Percentiles rank a stretch among this genome's conserved stretches.
These are phyloP conservation scores for Ispidina lecontei DNA, from an alignment of 2,797 vertebrate species.

Conservation along the genomic window DNA sequence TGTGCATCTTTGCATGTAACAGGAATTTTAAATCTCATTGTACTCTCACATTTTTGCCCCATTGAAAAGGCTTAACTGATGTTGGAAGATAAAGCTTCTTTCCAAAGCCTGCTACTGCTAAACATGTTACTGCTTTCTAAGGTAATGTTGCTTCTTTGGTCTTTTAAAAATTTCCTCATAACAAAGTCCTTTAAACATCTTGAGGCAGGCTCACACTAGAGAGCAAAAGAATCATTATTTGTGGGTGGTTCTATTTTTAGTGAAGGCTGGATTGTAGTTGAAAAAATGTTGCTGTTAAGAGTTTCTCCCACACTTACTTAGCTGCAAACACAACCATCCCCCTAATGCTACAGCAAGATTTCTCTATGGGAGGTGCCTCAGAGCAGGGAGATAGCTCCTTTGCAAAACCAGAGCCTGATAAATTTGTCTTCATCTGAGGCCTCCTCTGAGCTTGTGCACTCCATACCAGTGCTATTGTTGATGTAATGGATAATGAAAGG, in stretches of 20 bases:
- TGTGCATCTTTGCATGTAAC: conserved; percentile 60
- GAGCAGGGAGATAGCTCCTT: neutral
- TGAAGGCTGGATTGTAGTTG: neutral
- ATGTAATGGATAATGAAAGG: neutral
- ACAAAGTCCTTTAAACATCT: conserved; percentile 57
- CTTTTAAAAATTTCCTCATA: conserved; percentile 46
- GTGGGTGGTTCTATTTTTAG: conserved; percentile 50
- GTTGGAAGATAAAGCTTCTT: conserved; percentile 38
- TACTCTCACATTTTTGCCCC: conserved; percentile 19
- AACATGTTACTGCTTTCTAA: conserved; percentile 43
- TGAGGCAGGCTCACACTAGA: conserved; percentile 25
- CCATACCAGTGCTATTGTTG: neutral
- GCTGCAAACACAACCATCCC: neutral
- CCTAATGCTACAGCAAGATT: neutral
- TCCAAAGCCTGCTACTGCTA: conserved; percentile 2
- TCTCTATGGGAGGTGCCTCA: neutral
- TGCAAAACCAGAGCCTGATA: neutral
- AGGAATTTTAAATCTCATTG: conserved; percentile 55
- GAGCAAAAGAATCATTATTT: conserved; percentile 58
- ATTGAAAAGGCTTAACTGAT: conserved; percentile 50
- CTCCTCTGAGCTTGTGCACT: neutral
- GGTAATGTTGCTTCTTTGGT: conserved; percentile 54
- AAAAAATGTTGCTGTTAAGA: neutral
- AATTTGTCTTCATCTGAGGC: neutral
- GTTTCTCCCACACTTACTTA: neutral